Base-by-base conservation (phyloP, 1,140 invertebrate genomes). In the Leptinotarsa defecta region DNA sequence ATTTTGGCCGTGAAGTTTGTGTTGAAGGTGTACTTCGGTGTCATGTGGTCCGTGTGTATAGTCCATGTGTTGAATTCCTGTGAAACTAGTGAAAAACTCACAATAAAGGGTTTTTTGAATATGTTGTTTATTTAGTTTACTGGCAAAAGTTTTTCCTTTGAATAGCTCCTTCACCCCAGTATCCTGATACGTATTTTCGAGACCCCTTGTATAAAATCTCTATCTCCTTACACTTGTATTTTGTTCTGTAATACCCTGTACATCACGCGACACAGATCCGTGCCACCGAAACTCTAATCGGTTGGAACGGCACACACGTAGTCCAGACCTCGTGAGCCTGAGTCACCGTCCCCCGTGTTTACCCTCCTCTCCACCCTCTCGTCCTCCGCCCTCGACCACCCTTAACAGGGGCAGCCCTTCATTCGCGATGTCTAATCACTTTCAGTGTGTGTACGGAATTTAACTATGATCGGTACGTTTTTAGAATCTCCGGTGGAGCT, bases 341-440 rank as follows among this genome's bases (percentile, higher is more conserved):
- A 80, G 79, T 80, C 79, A 80, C 75, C 76, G 71, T 72, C 77
- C 76, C 52, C 74, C 74, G 73, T 73, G 70, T 75, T 71, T 77
- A 74, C 52, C 71, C 75, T 77, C 76, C 70, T 74, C 71, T 49
- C 71, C 75, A 67, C 73, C 73, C 72, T 68, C 75, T 65, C 71
- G 69, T 73, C 24, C 71, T 52, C 52, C 52, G 52, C 70, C 22
- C 70, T 48, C 70, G 70, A 71, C 70, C 70, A 71, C 71, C 71
- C 77, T 69, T 72, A 76, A 72, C 72, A 77, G 71, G 78, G 79
- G 76, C 71, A 74, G 78, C 67, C 76, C 75, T 76, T 80, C 79
- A 75, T 79, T 80, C 77, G 75, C 77, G 74, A 77, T 76, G 77
- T 80, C 79, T 80, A 80, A 80, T 80, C 79, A 80, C 78, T 80